Evolutionary conservation across 2,797 vertebrate species (phyloP).

Genomic region (Hydrolagus colliei): DNA sequence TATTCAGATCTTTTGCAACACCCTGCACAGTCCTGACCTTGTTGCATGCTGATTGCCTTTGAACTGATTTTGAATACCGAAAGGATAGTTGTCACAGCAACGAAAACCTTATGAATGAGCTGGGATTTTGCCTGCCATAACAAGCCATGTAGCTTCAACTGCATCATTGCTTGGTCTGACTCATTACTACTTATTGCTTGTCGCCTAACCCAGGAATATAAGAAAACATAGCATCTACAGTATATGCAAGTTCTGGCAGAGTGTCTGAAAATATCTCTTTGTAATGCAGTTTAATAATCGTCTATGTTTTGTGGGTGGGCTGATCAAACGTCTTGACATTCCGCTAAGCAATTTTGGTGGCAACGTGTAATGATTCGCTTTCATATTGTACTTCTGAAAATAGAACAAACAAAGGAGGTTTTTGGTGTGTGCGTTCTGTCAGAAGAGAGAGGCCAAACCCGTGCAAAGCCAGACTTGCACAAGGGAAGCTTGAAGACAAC

Average conservation of each 20-base stretch:
- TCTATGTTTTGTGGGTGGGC: neutral
- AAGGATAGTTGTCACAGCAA: neutral
- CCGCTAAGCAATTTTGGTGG: neutral
- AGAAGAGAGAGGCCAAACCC: neutral
- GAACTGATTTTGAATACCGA: slow-evolving; percentile 19
- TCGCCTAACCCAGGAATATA: neutral
- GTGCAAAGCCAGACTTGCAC: neutral
- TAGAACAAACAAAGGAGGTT: neutral
- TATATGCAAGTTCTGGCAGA: slow-evolving; percentile 2
- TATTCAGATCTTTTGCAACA: neutral
- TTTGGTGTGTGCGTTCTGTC: no score
- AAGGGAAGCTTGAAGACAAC: neutral
- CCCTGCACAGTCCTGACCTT: neutral
- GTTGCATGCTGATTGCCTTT: slow-evolving; percentile 13
- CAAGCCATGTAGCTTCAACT: neutral
- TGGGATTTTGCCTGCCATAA: neutral
- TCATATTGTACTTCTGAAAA: neutral
- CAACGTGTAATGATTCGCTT: neutral
- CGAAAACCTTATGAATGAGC: neutral
- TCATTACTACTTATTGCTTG: slow-evolving; percentile 1
- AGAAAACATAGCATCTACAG: neutral
- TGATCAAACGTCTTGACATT: neutral
- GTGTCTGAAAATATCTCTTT: neutral
- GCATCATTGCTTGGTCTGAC: slow-evolving; percentile 16
- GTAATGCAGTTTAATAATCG: neutral